A percentile compares a stretch with the other conserved stretches of the same genome.
Evolutionary conservation across 1,140 invertebrate species (phyloP).

Genomic region (Chionoecetes opilio): DNA sequence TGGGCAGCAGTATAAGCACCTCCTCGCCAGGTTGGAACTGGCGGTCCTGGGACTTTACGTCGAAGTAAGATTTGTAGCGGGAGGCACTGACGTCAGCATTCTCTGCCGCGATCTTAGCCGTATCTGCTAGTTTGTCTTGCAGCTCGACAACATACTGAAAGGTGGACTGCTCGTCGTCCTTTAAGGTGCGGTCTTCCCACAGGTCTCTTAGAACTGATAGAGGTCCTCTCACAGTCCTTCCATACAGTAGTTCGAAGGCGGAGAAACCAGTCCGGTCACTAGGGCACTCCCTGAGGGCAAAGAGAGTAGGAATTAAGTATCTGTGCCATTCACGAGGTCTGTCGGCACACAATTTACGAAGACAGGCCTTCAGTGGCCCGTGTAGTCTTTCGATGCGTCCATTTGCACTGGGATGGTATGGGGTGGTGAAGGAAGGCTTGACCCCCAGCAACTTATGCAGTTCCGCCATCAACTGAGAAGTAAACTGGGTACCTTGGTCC

Average conservation of each 20-base stretch:
- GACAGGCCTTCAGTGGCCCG: neutral
- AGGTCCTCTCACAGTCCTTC: neutral
- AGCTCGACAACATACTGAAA: neutral
- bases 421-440: neutral
- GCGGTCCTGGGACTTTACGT: neutral
- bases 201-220: too few relatives aligned
- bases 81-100: neutral
- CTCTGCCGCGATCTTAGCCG: neutral
- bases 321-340: neutral
- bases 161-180: constrained; percentile 9
- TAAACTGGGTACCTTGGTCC: constrained; percentile 16
- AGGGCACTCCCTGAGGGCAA: neutral
- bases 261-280: neutral
- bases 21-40: constrained; percentile 2
- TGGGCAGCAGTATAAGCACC: neutral
- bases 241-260: neutral
- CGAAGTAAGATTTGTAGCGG: constrained; percentile 37
- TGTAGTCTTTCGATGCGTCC: neutral
- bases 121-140: neutral
- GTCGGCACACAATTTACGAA: neutral
- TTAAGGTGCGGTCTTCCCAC: neutral
- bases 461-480: neutral
- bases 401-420: neutral
- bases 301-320: neutral
- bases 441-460: neutral